These are phyloP conservation scores for Balaenoptera acutorostrata DNA, from an alignment of 2,113 vertebrate genomes.

Conservation along the genomic window DNA sequence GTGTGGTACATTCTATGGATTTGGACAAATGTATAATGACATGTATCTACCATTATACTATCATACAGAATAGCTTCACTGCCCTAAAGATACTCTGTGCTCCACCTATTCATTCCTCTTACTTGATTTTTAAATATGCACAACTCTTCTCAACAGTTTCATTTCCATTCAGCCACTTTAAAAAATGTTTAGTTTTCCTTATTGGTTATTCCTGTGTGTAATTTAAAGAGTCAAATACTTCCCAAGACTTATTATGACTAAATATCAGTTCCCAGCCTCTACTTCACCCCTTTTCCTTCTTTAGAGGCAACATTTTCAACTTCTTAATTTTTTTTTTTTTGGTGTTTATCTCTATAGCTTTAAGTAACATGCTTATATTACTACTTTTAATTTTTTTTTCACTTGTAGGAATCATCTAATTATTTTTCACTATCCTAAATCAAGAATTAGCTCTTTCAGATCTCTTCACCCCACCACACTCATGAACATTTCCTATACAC, in stretches of 20 bases:
- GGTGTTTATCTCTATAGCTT: not conserved
- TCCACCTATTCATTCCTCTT: not conserved
- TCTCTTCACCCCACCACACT: not conserved
- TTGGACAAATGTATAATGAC: not conserved
- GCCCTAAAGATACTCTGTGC: not conserved
- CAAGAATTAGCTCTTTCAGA: not conserved
- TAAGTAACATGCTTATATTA: not conserved
- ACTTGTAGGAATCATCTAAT: not conserved
- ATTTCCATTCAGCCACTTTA: not conserved
- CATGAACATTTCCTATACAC: not conserved
- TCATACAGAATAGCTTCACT: not conserved
- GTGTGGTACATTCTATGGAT: not conserved
- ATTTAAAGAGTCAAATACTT: not conserved
- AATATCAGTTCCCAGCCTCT: not conserved
- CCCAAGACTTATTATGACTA: not conserved
- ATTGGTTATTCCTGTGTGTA: not conserved
- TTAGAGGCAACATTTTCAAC: not conserved
- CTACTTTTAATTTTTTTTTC: not conserved
- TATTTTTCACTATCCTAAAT: not conserved
- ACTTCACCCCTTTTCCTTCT: not conserved
- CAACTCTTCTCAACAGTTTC: not conserved
- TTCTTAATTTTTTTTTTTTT: constrained; percentile 2
- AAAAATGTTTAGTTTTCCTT: not conserved
- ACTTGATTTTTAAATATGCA: not conserved
- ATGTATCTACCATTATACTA: not conserved